Evolutionary conservation across 2,113 vertebrate species (phyloP).

Genomic region (Lampris megalopsis): DNA sequence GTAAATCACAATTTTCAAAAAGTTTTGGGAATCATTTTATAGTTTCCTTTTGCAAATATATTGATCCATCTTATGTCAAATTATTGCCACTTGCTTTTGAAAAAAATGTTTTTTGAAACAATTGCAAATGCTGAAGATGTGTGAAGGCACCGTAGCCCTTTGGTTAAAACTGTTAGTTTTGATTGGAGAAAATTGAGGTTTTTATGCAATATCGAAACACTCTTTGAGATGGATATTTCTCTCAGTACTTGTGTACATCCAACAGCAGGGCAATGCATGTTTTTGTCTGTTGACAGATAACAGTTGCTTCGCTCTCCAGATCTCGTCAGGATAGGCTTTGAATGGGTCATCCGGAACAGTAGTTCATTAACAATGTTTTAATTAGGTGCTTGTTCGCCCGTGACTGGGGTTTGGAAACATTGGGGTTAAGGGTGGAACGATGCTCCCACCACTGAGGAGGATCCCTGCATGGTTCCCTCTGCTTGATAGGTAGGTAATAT

Average conservation of each 20-base stretch:
- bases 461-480: not conserved
- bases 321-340: conserved; percentile 23
- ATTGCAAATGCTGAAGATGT: not conserved
- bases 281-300: conserved; percentile 23
- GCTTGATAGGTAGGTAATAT: too few species aligned
- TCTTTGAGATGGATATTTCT: not conserved
- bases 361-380: conserved; percentile 37
- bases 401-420: conserved; percentile 50
- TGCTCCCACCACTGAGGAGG: conserved; percentile 23
- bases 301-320: conserved; percentile 9
- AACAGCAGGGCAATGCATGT: conserved; percentile 8
- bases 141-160: not conserved
- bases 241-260: not conserved
- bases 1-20: not conserved
- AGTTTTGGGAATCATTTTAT: not conserved
- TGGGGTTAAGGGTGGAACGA: conserved; percentile 46
- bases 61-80: not conserved
- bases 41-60: not conserved
- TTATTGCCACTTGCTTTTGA: too few species aligned
- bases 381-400: conserved; percentile 43
- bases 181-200: not conserved
- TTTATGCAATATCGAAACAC: not conserved
- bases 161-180: not conserved
- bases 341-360: conserved; percentile 34
- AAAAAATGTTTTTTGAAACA: not conserved